Percentiles rank a stretch among this genome's conserved stretches.
phyloP scores from a whole-genome alignment of 2,113 vertebrate genomes.

The Pedetes capensis region DNA sequence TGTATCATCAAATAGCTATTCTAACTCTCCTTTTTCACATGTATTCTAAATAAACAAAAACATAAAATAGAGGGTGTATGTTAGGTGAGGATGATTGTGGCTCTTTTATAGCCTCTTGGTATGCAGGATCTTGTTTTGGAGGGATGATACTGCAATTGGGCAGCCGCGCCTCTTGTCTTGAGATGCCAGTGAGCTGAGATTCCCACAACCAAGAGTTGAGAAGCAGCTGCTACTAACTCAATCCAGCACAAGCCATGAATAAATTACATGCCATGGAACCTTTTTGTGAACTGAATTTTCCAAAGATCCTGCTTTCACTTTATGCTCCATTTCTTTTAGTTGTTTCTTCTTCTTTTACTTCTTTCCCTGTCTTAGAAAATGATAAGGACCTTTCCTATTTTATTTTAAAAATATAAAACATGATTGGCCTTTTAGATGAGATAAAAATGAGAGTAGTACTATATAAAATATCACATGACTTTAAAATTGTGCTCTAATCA shows the following conservation, averaged over 20 bases:
- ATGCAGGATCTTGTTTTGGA: not conserved
- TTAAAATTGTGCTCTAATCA: not conserved
- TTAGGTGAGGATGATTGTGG: not conserved
- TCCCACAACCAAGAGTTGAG: not conserved
- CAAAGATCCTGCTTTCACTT: constrained; percentile 5
- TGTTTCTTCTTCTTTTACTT: not conserved
- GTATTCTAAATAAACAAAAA: not conserved
- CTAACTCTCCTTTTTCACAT: not conserved
- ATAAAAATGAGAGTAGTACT: not conserved
- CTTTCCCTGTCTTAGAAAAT: not conserved
- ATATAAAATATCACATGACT: not conserved
- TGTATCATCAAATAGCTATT: not conserved
- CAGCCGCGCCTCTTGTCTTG: not conserved
- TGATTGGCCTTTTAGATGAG: not conserved
- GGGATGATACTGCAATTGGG: not conserved
- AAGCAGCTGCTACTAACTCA: constrained; percentile 19
- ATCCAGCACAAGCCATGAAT: constrained; percentile 30
- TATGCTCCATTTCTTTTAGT: constrained; percentile 41
- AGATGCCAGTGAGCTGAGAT: constrained; percentile 7
- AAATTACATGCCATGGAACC: constrained; percentile 28
- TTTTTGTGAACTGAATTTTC: constrained; percentile 41
- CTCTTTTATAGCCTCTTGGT: not conserved
- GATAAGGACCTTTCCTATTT: not conserved
- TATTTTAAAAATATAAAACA: not conserved
- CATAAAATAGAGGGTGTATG: not conserved